Evolutionary conservation across 2,888 invertebrate genomes (phyloP).

Genomic region (Gastrophysa polygoni): DNA sequence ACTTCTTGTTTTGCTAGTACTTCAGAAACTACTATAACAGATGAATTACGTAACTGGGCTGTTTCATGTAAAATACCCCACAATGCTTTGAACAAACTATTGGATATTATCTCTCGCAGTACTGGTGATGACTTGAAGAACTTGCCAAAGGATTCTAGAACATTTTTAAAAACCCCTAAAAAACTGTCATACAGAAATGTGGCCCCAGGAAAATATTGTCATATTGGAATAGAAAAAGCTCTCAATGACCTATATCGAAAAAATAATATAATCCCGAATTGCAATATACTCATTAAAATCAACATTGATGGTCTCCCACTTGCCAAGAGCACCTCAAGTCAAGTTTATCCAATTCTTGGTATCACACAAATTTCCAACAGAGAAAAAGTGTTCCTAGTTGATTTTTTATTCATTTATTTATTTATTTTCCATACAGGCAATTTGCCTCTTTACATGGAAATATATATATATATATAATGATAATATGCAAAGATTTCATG

Average conservation of each 20-base stretch:
- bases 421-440: no score
- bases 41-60: constrained; percentile 7
- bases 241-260: constrained; percentile 1
- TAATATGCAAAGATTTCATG: no score
- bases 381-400: no score
- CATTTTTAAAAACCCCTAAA: constrained; percentile 7
- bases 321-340: constrained; percentile 11
- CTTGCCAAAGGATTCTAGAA: constrained; percentile 15
- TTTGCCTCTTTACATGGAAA: no score
- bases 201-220: neutral
- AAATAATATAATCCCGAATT: neutral
- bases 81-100: constrained; percentile 9
- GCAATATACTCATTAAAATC: constrained; percentile 5
- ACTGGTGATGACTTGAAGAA: neutral
- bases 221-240: constrained; percentile 15
- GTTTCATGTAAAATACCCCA: constrained; percentile 11
- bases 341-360: no score
- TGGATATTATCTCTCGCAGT: constrained; percentile 4
- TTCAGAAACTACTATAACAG: neutral
- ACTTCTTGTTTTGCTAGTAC: neutral
- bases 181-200: neutral
- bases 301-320: constrained; percentile 19
- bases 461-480: no score
- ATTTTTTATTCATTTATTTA: no score
- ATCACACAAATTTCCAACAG: no score